These are phyloP conservation scores for Benitochromis conjunctus DNA, from an alignment of 2,113 vertebrate genomes.

Conservation along the genomic window DNA sequence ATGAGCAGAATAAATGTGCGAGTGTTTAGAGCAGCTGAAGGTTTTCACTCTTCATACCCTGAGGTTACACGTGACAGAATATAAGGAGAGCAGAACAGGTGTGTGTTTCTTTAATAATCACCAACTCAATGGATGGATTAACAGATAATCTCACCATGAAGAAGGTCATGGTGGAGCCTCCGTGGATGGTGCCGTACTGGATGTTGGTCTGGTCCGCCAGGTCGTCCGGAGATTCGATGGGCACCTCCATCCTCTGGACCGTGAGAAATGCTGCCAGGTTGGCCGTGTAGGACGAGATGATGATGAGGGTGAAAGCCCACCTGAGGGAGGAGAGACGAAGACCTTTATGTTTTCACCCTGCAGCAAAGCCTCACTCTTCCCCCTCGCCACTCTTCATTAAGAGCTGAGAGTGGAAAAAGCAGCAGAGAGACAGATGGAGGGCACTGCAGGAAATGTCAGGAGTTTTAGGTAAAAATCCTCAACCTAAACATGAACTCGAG, in stretches of 20 bases:
- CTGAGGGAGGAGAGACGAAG: slow-evolving; percentile 50
- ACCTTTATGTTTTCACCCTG: background rate
- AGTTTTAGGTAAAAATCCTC: slow-evolving; percentile 35
- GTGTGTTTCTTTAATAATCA: too few relatives aligned
- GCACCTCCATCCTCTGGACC: slow-evolving; percentile 92
- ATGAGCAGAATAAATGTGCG: too few relatives aligned
- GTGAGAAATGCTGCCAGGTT: slow-evolving; percentile 92
- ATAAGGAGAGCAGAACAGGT: too few relatives aligned
- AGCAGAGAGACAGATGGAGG: slow-evolving; percentile 19
- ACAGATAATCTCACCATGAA: slow-evolving; percentile 77
- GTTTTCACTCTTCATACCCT: too few relatives aligned
- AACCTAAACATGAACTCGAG: slow-evolving; percentile 27
- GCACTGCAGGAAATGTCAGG: slow-evolving; percentile 9
- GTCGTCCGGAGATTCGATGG: slow-evolving; percentile 88
- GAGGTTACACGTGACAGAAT: background rate
- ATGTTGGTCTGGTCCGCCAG: slow-evolving; percentile 93
- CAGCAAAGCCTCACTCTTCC: background rate
- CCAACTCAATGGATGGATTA: background rate
- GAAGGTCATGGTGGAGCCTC: slow-evolving; percentile 95
- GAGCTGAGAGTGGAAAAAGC: background rate
- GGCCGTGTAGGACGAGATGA: slow-evolving; percentile 93
- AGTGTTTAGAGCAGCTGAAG: background rate
- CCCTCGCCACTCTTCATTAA: background rate
- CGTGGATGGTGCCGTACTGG: slow-evolving; percentile 91
- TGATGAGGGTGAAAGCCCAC: slow-evolving; percentile 95